A percentile compares a stretch with the other conserved stretches of the same genome.
These are phyloP conservation scores for Uropsilus gracilis DNA, from an alignment of 2,113 vertebrate genomes.

Conservation along the genomic window DNA sequence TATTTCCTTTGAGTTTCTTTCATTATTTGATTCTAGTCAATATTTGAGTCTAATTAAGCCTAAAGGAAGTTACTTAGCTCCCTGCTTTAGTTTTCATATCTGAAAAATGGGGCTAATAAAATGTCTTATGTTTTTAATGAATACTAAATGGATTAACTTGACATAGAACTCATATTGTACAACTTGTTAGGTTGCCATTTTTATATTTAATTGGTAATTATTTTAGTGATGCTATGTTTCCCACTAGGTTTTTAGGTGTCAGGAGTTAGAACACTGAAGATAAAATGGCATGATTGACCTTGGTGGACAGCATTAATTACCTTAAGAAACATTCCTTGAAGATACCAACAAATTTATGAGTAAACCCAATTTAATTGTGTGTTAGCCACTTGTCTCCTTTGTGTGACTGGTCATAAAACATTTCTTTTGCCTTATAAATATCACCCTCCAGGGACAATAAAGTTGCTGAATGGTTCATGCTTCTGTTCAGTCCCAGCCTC, in stretches of 20 bases:
- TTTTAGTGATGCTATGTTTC: neutral
- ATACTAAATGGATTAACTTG: neutral
- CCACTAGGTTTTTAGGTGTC: neutral
- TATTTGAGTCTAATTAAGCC: neutral
- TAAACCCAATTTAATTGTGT: too few species aligned
- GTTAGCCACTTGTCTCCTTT: too few species aligned
- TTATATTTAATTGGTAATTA: neutral
- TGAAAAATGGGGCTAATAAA: neutral
- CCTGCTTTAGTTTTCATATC: neutral
- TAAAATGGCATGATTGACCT: too few species aligned
- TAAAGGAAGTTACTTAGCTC: neutral
- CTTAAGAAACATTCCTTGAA: too few species aligned
- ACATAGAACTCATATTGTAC: neutral
- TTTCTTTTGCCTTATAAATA: too few species aligned
- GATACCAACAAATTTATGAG: too few species aligned
- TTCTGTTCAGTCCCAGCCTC: too few species aligned
- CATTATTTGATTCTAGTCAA: neutral
- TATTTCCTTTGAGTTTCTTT: neutral
- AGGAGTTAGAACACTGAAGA: too few species aligned
- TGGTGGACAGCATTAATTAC: too few species aligned
- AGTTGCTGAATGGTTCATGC: too few species aligned
- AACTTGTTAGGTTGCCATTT: neutral
- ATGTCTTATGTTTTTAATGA: neutral
- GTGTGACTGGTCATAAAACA: too few species aligned
- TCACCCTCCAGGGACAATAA: too few species aligned